Evolutionary conservation across 2,113 vertebrate genomes (phyloP).

Genomic region (Cyprinus carpio): DNA sequence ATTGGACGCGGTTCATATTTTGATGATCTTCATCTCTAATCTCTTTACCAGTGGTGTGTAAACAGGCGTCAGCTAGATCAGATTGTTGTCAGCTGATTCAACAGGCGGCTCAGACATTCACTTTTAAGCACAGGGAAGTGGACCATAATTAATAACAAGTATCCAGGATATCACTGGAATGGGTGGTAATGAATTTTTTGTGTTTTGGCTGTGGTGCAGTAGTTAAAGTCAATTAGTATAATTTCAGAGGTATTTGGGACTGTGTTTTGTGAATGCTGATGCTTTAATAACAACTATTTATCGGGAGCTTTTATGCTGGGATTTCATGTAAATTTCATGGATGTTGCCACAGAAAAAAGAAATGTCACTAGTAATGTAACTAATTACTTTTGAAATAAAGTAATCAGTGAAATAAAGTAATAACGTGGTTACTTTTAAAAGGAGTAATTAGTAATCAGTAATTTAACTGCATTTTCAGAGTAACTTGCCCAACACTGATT

Average conservation of each 20-base stretch:
- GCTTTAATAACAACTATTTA: too few relatives aligned
- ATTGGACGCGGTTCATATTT: not conserved
- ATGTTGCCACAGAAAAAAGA: too few relatives aligned
- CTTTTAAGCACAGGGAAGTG: not conserved
- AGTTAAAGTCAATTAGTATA: not conserved
- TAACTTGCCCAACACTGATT: too few relatives aligned
- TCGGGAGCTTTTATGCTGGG: too few relatives aligned
- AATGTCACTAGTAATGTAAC: too few relatives aligned
- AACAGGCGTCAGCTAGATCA: constrained; percentile 21
- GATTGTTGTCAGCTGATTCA: constrained; percentile 5
- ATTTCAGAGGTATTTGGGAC: not conserved
- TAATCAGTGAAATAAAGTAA: too few relatives aligned
- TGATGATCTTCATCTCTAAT: constrained; percentile 20
- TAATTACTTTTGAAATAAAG: too few relatives aligned
- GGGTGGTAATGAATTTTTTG: not conserved
- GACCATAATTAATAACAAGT: not conserved
- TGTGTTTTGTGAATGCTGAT: too few relatives aligned
- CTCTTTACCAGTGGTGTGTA: constrained; percentile 3
- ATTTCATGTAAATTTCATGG: too few relatives aligned
- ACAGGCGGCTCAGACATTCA: not conserved
- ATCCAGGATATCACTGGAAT: not conserved
- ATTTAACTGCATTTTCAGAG: too few relatives aligned
- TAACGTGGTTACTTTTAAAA: too few relatives aligned
- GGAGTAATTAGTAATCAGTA: too few relatives aligned
- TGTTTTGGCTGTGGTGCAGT: not conserved